These are phyloP conservation scores for Mycetomoellerius zeteki DNA, from an alignment of 1,140 invertebrate genomes.

Conservation along the genomic window DNA sequence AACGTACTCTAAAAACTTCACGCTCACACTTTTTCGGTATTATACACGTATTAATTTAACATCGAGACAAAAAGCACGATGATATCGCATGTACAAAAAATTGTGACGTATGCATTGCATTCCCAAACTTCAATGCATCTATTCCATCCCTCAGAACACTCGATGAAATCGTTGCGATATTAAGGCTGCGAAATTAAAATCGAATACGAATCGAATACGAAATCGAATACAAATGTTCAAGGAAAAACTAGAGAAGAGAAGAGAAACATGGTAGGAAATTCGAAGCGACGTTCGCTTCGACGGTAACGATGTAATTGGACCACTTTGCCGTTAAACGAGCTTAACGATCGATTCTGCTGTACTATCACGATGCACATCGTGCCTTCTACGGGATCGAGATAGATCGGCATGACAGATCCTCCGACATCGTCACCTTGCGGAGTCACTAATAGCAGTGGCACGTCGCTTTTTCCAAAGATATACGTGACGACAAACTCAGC, in stretches of 20 bases:
- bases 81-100: not conserved
- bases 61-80: not conserved
- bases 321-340: slow-evolving; percentile 76
- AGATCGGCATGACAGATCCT: slow-evolving; percentile 18
- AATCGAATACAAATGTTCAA: not conserved
- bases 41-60: not conserved
- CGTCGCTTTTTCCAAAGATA: not conserved
- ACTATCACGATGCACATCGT: slow-evolving; percentile 50
- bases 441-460: not conserved
- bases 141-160: not conserved
- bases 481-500: not conserved
- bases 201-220: not conserved
- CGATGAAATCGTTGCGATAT: not conserved
- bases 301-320: slow-evolving; percentile 69
- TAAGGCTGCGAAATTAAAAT: slow-evolving; percentile 13
- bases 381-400: slow-evolving; percentile 30
- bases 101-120: not conserved
- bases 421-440: not conserved
- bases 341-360: slow-evolving; percentile 76
- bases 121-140: not conserved
- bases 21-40: not conserved
- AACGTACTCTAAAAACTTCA: not conserved
- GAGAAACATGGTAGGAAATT: slow-evolving; percentile 17
- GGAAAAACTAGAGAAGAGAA: not conserved
- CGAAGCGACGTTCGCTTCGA: slow-evolving; percentile 25